These are phyloP conservation scores for Planococcus citri DNA, from an alignment of 1,140 invertebrate genomes.

Conservation along the genomic window DNA sequence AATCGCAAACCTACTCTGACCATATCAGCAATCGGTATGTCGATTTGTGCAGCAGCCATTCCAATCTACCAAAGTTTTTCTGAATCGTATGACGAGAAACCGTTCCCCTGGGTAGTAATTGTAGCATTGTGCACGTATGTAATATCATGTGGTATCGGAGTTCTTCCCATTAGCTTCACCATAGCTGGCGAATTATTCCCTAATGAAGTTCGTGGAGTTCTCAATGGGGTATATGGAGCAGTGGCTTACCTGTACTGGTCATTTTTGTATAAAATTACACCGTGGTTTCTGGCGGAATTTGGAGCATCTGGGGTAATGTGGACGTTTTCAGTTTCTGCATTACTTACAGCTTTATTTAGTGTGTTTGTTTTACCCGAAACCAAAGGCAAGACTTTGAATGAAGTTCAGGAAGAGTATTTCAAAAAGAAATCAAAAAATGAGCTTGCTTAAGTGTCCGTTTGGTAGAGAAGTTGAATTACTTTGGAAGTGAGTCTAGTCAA, in stretches of 20 bases:
- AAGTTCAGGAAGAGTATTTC: conserved; percentile 43
- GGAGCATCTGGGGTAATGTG: background rate
- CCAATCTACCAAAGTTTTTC: background rate
- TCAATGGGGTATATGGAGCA: conserved; percentile 36
- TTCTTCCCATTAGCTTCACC: conserved; percentile 34
- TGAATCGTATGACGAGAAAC: background rate
- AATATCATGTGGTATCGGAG: conserved; percentile 32
- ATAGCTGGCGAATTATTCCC: conserved; percentile 34
- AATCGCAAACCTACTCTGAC: background rate
- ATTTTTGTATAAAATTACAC: background rate
- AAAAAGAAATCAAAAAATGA: background rate
- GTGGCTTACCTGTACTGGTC: background rate
- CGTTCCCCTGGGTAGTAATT: background rate
- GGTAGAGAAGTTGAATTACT: too few relatives aligned
- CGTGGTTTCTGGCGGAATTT: background rate
- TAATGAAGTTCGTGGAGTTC: conserved; percentile 40
- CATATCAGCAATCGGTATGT: conserved; percentile 21
- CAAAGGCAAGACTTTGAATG: conserved; percentile 55
- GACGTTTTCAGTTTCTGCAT: background rate
- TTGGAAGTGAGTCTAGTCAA: too few relatives aligned
- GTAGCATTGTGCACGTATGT: conserved; percentile 31
- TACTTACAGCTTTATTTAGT: conserved; percentile 41
- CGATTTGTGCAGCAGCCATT: background rate
- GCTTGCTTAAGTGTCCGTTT: too few relatives aligned
- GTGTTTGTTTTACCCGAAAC: conserved; percentile 65